phyloP scores from a whole-genome alignment of 2,888 invertebrate species.

The Cheilosia pagana region DNA sequence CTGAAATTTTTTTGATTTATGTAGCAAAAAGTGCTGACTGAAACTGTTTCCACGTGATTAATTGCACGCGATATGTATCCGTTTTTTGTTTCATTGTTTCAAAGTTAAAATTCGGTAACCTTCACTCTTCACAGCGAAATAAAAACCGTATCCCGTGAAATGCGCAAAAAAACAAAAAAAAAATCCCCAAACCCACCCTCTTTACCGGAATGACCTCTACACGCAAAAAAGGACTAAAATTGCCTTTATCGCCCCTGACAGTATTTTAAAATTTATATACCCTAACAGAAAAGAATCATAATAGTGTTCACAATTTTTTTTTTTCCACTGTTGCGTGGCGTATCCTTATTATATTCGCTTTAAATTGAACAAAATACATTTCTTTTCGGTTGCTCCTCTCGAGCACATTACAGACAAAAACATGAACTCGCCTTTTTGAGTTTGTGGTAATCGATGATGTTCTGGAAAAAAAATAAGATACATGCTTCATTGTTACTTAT shows the following conservation, averaged over 20 bases:
- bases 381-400: no score
- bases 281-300: conserved; percentile 15
- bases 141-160: not conserved
- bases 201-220: not conserved
- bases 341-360: not conserved
- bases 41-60: conserved; percentile 37
- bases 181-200: not conserved
- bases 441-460: conserved; percentile 33
- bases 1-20: conserved; percentile 20
- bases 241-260: conserved; percentile 35
- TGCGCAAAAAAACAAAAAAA: not conserved
- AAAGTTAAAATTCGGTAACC: conserved; percentile 10
- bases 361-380: conserved; percentile 14
- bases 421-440: not conserved
- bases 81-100: conserved; percentile 35
- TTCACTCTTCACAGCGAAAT: not conserved
- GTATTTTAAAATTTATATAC: conserved; percentile 49
- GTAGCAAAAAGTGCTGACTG: conserved; percentile 17
- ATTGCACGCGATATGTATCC: conserved; percentile 22
- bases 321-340: not conserved
- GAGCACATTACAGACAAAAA: not conserved
- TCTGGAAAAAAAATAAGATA: conserved; percentile 17
- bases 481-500: conserved; percentile 38
- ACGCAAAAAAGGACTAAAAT: conserved; percentile 13
- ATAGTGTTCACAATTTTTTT: conserved; percentile 1